phyloP scores from a whole-genome alignment of 1,140 invertebrate genomes.

The Cydia fagiglandana region DNA sequence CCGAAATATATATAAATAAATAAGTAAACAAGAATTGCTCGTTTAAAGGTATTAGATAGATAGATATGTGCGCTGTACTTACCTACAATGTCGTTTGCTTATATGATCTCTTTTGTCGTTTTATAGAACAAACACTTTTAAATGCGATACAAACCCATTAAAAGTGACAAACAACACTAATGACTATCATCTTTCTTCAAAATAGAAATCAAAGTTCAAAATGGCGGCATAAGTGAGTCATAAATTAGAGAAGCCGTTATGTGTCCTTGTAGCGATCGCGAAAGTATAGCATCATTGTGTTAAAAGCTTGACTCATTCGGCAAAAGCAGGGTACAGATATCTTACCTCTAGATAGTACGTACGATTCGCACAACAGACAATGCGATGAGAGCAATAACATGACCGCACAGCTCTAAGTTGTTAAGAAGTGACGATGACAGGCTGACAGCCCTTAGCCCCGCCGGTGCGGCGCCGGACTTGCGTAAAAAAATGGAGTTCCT shows the following conservation, averaged over 20 bases:
- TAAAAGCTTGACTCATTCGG: slow-evolving; percentile 40
- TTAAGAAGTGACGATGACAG: too few relatives aligned
- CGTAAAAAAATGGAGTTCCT: too few relatives aligned
- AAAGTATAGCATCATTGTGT: slow-evolving; percentile 15
- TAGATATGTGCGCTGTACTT: too few relatives aligned
- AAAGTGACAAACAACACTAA: background rate
- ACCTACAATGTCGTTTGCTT: too few relatives aligned
- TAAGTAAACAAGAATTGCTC: too few relatives aligned
- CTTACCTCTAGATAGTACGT: background rate
- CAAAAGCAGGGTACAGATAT: slow-evolving; percentile 13
- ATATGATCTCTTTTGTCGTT: too few relatives aligned
- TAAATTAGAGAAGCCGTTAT: slow-evolving; percentile 36
- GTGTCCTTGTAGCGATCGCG: background rate
- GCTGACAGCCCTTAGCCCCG: too few relatives aligned
- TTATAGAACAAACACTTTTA: background rate
- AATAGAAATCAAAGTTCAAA: background rate
- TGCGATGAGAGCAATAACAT: too few relatives aligned
- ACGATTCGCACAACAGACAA: background rate
- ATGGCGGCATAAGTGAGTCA: slow-evolving; percentile 6
- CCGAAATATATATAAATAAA: too few relatives aligned
- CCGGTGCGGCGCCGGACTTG: too few relatives aligned
- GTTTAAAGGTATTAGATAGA: too few relatives aligned
- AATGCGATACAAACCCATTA: background rate
- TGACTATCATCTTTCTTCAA: background rate
- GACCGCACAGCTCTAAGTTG: too few relatives aligned